phyloP scores from a whole-genome alignment of 2,888 invertebrate genomes.

The Coelinius sp. region DNA sequence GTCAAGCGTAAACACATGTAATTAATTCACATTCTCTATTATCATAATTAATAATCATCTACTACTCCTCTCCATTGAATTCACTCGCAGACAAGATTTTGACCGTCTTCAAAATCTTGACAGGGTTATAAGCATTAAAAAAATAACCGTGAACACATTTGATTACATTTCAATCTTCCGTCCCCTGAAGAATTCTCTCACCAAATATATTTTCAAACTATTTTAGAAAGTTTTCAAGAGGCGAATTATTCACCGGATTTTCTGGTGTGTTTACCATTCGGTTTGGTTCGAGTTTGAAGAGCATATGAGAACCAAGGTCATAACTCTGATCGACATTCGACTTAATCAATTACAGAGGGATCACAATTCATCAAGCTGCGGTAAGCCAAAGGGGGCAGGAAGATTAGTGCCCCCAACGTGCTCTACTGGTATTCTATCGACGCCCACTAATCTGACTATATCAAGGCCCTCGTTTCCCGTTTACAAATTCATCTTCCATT shows the following conservation, averaged over 20 bases:
- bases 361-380: constrained; percentile 44
- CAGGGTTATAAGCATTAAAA: not conserved
- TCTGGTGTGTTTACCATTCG: not conserved
- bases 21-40: not conserved
- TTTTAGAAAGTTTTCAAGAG: not conserved
- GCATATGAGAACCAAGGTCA: not conserved
- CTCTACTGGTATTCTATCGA: constrained; percentile 26
- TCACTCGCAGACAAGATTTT: not conserved
- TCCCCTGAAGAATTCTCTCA: not conserved
- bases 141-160: not conserved
- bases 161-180: not conserved
- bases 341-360: constrained; percentile 47
- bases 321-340: constrained; percentile 29
- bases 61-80: not conserved
- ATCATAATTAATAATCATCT: not conserved
- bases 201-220: not conserved
- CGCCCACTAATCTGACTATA: constrained; percentile 29
- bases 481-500: constrained; percentile 43
- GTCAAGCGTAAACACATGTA: too few species aligned
- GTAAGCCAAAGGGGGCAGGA: constrained; percentile 9
- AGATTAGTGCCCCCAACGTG: constrained; percentile 11
- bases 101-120: not conserved
- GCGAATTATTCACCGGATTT: not conserved
- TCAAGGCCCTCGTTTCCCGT: constrained; percentile 11
- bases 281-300: not conserved